These are phyloP conservation scores for Phlogophora meticulosa DNA, from an alignment of 2,888 invertebrate species.

Conservation along the genomic window DNA sequence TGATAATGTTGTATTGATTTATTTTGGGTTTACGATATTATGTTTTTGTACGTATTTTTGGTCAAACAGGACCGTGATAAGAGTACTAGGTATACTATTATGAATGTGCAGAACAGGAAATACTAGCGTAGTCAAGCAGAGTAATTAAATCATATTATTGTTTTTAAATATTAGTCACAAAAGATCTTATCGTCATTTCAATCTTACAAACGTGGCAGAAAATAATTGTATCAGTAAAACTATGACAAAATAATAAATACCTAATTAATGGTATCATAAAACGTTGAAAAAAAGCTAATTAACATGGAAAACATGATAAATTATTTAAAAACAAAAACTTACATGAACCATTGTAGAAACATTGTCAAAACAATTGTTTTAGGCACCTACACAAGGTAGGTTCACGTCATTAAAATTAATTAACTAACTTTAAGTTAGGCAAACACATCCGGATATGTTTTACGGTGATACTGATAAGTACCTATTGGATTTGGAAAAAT, in stretches of 20 bases:
- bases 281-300: background rate
- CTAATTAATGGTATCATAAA: background rate
- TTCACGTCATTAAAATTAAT: slow-evolving; percentile 22
- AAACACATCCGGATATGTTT: slow-evolving; percentile 48
- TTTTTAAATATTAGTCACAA: background rate
- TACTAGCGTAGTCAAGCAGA: background rate
- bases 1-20: no score
- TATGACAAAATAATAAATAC: background rate
- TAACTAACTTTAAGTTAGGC: slow-evolving; percentile 9
- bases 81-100: background rate
- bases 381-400: slow-evolving; percentile 9
- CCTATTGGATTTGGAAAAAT: slow-evolving; percentile 5
- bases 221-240: background rate
- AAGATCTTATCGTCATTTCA: slow-evolving; percentile 3
- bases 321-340: slow-evolving; percentile 35
- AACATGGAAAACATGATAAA: background rate
- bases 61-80: background rate
- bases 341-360: slow-evolving; percentile 60
- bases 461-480: slow-evolving; percentile 20
- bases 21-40: no score
- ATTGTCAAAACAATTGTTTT: slow-evolving; percentile 36
- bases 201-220: background rate
- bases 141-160: background rate
- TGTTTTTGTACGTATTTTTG: background rate
- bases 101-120: background rate